Conservation (phyloP, 1,140 invertebrate species). For the Zaprionus capensis region DNA sequence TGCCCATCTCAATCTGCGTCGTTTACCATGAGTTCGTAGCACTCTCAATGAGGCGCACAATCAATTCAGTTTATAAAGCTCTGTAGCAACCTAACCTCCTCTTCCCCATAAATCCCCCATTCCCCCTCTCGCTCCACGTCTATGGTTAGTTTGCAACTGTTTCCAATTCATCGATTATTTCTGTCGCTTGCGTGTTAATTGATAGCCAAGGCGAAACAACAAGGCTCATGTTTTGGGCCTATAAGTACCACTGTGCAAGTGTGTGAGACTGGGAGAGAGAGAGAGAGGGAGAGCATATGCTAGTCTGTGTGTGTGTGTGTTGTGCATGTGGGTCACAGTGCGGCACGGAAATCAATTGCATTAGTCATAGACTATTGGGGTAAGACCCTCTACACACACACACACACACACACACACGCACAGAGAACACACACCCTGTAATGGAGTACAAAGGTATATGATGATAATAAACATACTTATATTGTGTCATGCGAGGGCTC, state of each 20-base stretch:
- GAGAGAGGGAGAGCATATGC: constrained; percentile 3
- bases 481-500: constrained; percentile 21
- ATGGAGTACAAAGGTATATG: constrained; percentile 46
- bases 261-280: not conserved
- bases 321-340: constrained; percentile 66
- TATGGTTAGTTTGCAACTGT: constrained; percentile 38
- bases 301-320: constrained; percentile 22
- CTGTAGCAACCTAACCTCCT: not conserved
- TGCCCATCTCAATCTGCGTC: constrained; percentile 52
- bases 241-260: constrained; percentile 8
- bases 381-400: constrained; percentile 29
- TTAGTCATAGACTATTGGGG: constrained; percentile 63
- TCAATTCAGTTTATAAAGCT: constrained; percentile 53
- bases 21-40: constrained; percentile 70
- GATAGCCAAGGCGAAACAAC: constrained; percentile 69
- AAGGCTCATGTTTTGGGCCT: constrained; percentile 42
- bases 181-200: constrained; percentile 76
- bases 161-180: constrained; percentile 72
- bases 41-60: constrained; percentile 77
- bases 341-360: constrained; percentile 75
- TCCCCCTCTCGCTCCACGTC: constrained; percentile 7
- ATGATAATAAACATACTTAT: constrained; percentile 50
- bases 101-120: constrained; percentile 10
- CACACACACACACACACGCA: constrained; percentile 5
- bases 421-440: not conserved